Evolutionary conservation across 2,888 invertebrate species (phyloP), one percentile per base, ranked within the genome.

Genomic region (Euphydryas editha): DNA sequence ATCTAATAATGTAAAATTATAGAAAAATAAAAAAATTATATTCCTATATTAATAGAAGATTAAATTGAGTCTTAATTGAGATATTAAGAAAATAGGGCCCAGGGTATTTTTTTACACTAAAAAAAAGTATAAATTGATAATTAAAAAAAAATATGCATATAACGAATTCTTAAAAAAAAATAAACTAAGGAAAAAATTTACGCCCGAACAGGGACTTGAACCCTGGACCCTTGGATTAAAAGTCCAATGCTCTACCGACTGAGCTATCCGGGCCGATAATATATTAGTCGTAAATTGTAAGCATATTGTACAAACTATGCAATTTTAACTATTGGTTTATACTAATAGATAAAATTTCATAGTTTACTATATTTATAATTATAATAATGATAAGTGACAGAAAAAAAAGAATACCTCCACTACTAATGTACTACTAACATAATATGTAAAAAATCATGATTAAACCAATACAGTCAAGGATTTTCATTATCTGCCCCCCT

Each of bases 201-300:
- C 92, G 90, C 92, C 92, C 93, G 91, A 92, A 92, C 92, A 92
- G 92, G 92, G 93, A 93, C 92, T 93, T 92, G 93, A 93, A 93
- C 93, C 92, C 92, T 92, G 92, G 92, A 93, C 92, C 92, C 93
- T 92, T 92, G 92, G 93, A 92, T 92, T 92, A 93, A 90, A 91
- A 92, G 92, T 91, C 92, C 92, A 91, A 92, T 92, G 92, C 93
- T 92, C 92, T 93, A 93, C 92, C 93, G 92, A 93, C 92, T 93
- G 92, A 92, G 93, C 93, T 92, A 93, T 92, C 92, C 92, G 93
- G 93, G 93, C 93, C 83, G 71, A 42, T 80, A 18, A 0, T 10
- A 0, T 0, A 0, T 0, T 0, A 0, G 0, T 0, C 0, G 0
- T 47, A 78, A 86, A 88, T 81, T 37, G 65, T 36, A 24, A 67